Conservation (phyloP, 2,113 vertebrate genomes). For the Eupsittula cactorum region DNA sequence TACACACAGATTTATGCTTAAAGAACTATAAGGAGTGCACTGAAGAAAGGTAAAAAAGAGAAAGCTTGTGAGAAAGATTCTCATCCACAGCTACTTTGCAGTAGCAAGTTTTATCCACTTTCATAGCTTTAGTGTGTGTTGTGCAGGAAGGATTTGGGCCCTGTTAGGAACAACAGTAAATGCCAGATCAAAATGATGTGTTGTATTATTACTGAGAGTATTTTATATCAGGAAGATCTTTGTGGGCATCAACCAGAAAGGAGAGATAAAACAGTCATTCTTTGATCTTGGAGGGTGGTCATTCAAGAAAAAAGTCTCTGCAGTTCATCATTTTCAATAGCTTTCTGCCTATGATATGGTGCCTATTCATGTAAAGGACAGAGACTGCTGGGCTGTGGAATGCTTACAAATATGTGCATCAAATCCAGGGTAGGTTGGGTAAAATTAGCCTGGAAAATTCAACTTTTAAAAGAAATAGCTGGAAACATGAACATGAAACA, state of each 20-base stretch:
- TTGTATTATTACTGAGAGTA: background rate
- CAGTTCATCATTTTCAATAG: background rate
- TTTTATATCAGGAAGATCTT: conserved; percentile 5
- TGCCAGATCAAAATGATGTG: background rate
- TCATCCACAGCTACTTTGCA: background rate
- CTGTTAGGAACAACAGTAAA: background rate
- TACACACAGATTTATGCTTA: background rate
- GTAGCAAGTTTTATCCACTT: background rate
- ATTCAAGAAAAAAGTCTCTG: background rate
- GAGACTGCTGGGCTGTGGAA: background rate
- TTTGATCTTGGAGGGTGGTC: conserved; percentile 26
- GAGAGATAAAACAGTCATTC: background rate
- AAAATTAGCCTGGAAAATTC: background rate
- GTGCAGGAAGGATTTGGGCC: background rate
- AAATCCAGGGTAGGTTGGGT: background rate
- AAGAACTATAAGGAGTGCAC: background rate
- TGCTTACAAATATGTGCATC: background rate
- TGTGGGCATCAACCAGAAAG: conserved; percentile 1
- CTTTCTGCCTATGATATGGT: background rate
- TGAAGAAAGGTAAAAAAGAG: background rate
- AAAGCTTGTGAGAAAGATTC: background rate
- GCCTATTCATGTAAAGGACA: background rate
- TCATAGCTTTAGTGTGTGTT: background rate
- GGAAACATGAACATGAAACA: background rate
- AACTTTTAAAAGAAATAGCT: background rate